Base-by-base conservation (phyloP, 2,797 vertebrate genomes). In the Tamandua tetradactyla region DNA sequence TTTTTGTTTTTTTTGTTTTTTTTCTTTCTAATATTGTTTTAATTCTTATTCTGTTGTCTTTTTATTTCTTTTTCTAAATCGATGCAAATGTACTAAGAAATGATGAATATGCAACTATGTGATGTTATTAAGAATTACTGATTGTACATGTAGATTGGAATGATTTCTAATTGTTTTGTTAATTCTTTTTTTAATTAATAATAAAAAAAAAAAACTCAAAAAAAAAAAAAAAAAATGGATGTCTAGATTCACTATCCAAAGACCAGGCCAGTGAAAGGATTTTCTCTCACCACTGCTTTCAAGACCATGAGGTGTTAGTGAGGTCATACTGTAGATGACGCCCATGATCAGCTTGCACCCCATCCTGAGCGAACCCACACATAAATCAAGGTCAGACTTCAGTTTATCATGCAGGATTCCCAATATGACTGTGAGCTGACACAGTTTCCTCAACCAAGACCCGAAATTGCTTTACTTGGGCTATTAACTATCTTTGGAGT, bases 401-500 rank as follows among this genome's bases (percentile, higher is more conserved):
- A 32, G 42, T 22, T 71, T 40, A 42, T 59, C 42, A 32, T 44
- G 17, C 37, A 49, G 55, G 18, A 30, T 71, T 17, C 15, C 22
- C 7, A 55, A n/a, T 4, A 37, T 85, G 44, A 2, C n/a, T 89
- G 8, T 78, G 7, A 87, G 13, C 42, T 79, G 5, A 6, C 5
- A 6, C 62, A 84, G 13, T 79, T 89, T 87, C 17, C 35, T 78
- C 37, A 32, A 6, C 15, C 42, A 57, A 85, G 20, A 1, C 23
- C 2, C 17, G 9, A n/a, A 62, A 71, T 1, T 32, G 30, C 5
- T 3, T 84, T 80, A 40, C 3, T 4, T 79, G 32, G 61, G 0
- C 69, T 66, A 64, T 91, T 80, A 87, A 22, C 37, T 75, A 69
- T 86, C 27, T 76, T 89, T 82, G 42, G 95, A 68, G 37, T 80